Conservation (phyloP, 2,888 invertebrate genomes). For the Lasioglossum leucozonium region DNA sequence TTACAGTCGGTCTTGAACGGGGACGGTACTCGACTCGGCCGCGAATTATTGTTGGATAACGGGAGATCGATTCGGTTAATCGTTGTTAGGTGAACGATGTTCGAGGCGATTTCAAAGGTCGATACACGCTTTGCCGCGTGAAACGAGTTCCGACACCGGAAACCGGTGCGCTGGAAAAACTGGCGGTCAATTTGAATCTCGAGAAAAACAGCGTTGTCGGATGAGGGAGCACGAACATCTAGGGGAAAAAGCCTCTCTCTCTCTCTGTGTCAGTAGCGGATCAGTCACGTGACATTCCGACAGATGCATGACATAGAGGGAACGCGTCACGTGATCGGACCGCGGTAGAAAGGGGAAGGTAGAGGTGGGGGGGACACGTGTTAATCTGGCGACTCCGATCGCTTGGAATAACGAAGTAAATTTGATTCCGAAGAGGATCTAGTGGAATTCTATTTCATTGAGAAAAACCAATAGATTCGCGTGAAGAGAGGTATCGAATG, state of each 20-base stretch:
- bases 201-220: not conserved
- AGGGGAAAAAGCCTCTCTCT: too few relatives aligned
- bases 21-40: constrained; percentile 47
- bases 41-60: constrained; percentile 61
- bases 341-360: too few relatives aligned
- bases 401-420: not conserved
- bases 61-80: constrained; percentile 61
- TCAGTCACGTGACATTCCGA: too few relatives aligned
- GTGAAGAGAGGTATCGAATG: too few relatives aligned
- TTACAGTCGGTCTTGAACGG: constrained; percentile 52
- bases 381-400: too few relatives aligned
- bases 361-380: too few relatives aligned
- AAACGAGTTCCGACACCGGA: not conserved
- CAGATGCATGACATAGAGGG: too few relatives aligned
- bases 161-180: not conserved
- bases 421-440: not conserved
- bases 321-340: too few relatives aligned
- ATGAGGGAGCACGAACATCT: too few relatives aligned
- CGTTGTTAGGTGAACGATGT: constrained; percentile 50
- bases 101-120: constrained; percentile 49
- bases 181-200: not conserved
- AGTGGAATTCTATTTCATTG: not conserved
- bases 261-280: too few relatives aligned
- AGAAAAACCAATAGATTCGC: not conserved
- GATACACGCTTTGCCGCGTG: not conserved